Base-by-base conservation (phyloP, 1,140 invertebrate genomes). In the Planococcus citri region DNA sequence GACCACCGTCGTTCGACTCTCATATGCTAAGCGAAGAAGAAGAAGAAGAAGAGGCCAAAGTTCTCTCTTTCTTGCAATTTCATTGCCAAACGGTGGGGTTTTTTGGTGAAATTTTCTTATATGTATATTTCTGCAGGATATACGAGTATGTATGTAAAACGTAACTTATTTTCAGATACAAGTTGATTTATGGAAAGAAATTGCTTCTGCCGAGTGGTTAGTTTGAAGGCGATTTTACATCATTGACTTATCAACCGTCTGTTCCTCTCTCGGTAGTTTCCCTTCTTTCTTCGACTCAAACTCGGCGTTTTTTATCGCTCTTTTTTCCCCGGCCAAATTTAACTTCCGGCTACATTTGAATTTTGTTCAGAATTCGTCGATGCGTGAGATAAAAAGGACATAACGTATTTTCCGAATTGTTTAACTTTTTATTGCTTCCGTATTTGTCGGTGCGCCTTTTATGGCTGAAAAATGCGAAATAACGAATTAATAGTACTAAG, bases 381-480 rank as follows among this genome's bases (percentile, higher is more conserved):
- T 51, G 41, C 41, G 41, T 51, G 41, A 51, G 10, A 51, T 51
- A 51, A 51, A 51, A 51, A 51, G 29, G 41, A 51, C n/a, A 51
- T 51, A 9, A 51, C 41, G 41, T 51, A 20, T 51, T 51, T 51
- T 51, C 41, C 41, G 41, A 51, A 51, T 51, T 51, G 41, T 51
- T 51, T 51, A 51, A 51, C 41, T 17, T 51, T 51, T 51, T 51
- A 51, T 51, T 51, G 41, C 41, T 17, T 33, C 29, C 29, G 29
- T 12, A 33, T 33, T 33, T 33, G 29, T 33, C 12, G 29, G 29
- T 33, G 29, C n/a, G n/a, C n/a, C n/a, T 33, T 33, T 33, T 33
- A 33, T 33, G 12, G 29, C 29, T 3, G 29, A 33, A 33, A 33
- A 33, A 33, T 33, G 12, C 29, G 12, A 33, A 33, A 33, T 33